Evolutionary conservation across 1,140 invertebrate genomes (phyloP), one percentile per base, ranked within the genome.

Genomic region (Cryptotermes secundus): DNA sequence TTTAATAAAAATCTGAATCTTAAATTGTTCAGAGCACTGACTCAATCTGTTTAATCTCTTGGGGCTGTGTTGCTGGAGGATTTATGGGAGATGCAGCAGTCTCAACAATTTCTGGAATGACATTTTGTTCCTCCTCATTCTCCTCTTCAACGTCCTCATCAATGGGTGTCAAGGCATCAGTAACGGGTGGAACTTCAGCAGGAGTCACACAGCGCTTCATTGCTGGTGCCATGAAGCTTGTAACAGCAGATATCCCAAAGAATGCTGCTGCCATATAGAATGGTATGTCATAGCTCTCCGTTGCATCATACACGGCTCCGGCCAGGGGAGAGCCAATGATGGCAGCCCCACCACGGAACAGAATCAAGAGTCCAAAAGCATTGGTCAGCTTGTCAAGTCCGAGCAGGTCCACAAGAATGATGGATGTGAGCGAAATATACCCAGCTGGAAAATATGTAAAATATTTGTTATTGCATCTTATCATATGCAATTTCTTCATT

Each of bases 351-450:
- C 98, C 98, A 90, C 98, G 94, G 91, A 99, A 98, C 86, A 99
- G 91, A 87, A 99, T 97, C 81, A 99, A 91, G 83, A 99, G 91
- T 49, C 98, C 98, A 90, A 99, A 99, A 34, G 98, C 97, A 89
- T 98, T 99, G 65, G 98, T 99, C 85, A 99, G 90, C 90, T 97
- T 97, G 87, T 99, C 97, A 87, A 99, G 91, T 24, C 98, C 98
- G 49, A 99, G 92, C 31, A 99, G 91, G 88, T 99, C 98, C 86
- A 99, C 98, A 81, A 99, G 92, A 87, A 99, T 98, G 88, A 99
- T 99, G 34, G 98, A 99, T 53, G 98, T 99, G 72, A 99, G 91
- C 1, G 97, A 99, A 87, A 99, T 98, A 90, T 99, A 99, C 45
- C 97, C 98, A 86, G 98, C 97, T 98, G 91, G 86, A 94, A 91